Evolutionary conservation across 2,113 vertebrate species (phyloP), one percentile per base, ranked within the genome.

Genomic region (Gopherus evgoodei): DNA sequence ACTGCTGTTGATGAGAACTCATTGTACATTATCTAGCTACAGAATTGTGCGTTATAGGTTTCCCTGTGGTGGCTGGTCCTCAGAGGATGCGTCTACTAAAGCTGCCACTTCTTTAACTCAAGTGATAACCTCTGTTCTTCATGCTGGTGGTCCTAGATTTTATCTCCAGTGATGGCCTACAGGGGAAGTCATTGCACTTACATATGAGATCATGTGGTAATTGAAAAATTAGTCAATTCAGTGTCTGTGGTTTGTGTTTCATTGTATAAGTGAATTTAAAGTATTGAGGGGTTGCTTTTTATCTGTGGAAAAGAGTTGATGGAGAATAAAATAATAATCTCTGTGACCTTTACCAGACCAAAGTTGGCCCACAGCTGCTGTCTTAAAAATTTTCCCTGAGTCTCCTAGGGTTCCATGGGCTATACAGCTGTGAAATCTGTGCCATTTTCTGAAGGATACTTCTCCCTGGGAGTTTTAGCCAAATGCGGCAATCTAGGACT

Each of bases 11-110:
- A 54, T 4, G 65, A 50, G 3, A 24, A 5, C 27, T 31, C 21
- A 47, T 31, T 75, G 44, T n/a, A n/a, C 12, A 5, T 17, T 72
- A 12, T 29, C 47, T 0, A 50, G 1, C 6, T 5, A 49, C 7
- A 49, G 16, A 0, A 22, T 17, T 0, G 0, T 1, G 1, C 27
- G 0, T 0, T 6, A 53, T 0, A 0, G 19, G 0, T 3, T 31
- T 50, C 82, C 62, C 53, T 54, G 12, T 0, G 0, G 76, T 11
- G 42, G 16, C 47, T 17, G 11, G 49, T 19, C 38, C 25, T 35
- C 12, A 14, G 31, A 2, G 16, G 22, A 10, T 0, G 0, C 25
- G 5, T 16, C 44, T 44, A 27, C 11, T 78, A 47, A 22, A 47
- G 13, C 44, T 27, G n/a, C 75, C 42, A 47, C 22, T 78, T 6